Evolutionary conservation across 2,113 vertebrate genomes (phyloP).

Genomic region (Sebastes schlegelii): DNA sequence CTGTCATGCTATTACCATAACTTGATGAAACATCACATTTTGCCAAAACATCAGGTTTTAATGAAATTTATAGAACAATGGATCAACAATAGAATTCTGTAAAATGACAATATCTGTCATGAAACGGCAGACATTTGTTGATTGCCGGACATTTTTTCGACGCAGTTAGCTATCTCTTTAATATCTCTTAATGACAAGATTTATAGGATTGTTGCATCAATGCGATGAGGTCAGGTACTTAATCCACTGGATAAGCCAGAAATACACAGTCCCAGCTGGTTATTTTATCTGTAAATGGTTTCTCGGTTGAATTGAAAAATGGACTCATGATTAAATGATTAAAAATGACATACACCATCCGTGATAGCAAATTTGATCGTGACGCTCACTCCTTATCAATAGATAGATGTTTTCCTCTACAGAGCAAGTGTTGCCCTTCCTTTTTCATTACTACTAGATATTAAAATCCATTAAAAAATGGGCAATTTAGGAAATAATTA

Average conservation of each 20-base stretch:
- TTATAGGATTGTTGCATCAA: constrained; percentile 2
- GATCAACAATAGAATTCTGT: neutral
- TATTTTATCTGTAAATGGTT: constrained; percentile 10
- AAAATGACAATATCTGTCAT: too few species aligned
- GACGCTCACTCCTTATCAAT: neutral
- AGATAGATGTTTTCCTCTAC: neutral
- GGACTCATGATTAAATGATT: neutral
- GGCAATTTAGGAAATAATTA: neutral
- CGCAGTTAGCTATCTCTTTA: too few species aligned
- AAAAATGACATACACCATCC: neutral
- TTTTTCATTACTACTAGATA: neutral
- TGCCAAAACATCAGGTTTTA: neutral
- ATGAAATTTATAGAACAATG: neutral
- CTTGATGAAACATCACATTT: neutral
- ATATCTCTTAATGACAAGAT: neutral
- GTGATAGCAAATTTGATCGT: neutral
- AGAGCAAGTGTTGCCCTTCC: neutral
- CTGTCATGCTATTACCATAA: neutral
- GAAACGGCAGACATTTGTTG: neutral
- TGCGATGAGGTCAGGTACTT: constrained; percentile 7
- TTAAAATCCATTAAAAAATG: neutral
- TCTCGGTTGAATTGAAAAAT: neutral
- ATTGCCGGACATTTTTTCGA: neutral
- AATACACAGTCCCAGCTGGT: neutral
- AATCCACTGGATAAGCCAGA: constrained; percentile 1